Evolutionary conservation across 2,113 vertebrate species (phyloP).

Genomic region (Rhinopomastus cyanomelas): DNA sequence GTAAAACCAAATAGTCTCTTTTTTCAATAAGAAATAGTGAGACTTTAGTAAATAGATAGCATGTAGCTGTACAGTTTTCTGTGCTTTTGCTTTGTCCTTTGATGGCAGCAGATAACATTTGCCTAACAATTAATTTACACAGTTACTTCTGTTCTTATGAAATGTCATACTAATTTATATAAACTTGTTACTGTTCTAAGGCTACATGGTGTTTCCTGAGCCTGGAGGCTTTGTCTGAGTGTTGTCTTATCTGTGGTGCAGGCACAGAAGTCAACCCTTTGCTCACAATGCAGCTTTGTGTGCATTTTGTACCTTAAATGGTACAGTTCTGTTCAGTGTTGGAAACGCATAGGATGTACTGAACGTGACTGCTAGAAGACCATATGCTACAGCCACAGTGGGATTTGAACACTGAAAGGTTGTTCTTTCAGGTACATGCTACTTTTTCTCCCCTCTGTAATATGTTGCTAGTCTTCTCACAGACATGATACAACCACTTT

Average conservation of each 20-base stretch:
- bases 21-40: not conserved
- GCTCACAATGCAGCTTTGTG: not conserved
- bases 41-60: not conserved
- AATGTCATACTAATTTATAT: not conserved
- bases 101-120: not conserved
- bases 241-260: not conserved
- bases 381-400: not conserved
- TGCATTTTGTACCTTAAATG: not conserved
- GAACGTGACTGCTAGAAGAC: not conserved
- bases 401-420: not conserved
- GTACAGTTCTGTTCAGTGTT: not conserved
- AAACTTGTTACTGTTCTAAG: not conserved
- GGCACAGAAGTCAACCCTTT: not conserved
- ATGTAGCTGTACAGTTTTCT: not conserved
- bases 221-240: not conserved
- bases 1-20: not conserved
- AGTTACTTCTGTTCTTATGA: not conserved
- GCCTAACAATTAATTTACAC: not conserved
- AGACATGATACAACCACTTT: not conserved
- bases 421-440: not conserved
- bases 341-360: not conserved
- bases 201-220: not conserved
- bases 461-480: not conserved
- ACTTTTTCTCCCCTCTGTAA: not conserved
- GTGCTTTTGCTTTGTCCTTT: not conserved